Base-by-base conservation (phyloP, 2,113 vertebrate genomes). In the Sander lucioperca region DNA sequence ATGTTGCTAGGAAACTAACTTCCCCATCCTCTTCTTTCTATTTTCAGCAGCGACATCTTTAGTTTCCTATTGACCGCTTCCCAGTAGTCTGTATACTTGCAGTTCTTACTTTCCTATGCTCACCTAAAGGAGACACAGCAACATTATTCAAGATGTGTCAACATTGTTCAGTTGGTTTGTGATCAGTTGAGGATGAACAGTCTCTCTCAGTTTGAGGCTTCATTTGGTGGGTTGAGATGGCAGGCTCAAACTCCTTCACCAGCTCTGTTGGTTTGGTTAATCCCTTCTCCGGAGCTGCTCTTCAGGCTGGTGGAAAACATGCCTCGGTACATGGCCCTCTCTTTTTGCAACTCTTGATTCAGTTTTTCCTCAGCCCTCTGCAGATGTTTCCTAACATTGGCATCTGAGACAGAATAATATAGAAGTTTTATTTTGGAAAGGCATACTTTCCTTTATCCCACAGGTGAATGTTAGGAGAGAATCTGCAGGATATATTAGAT, bases 301-400 rank as follows among this genome's bases (percentile, higher is more conserved):
- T 89, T 94, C 57, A 87, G 74, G 68, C 91, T 81, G 74, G 89
- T 83, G 79, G 88, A 88, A 82, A 98, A 97, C 97, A 98, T 98
- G 88, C 95, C 95, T 86, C 93, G 90, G 81, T 97, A 98, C 80
- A 97, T 93, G 51, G 96, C 96, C 80, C 95, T 97, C 87, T 98
- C 96, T 74, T 94, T 96, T 77, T 93, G 94, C 13, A 95, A 94
- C 85, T 96, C 96, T 57, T 77, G 93, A 63, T 77, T 96, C 59
- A 97, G 94, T 81, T 95, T 95, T 18, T 96, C 94, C 56, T 98
- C 95, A 4, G 95, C 96, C 76, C 94, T 92, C 90, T 96, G 97
- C 23, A 98, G 92, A 82, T 97, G 95, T 76, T 91, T 94, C 86
- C 86, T 96, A 79, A 98, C 95, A 1, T 94, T 96, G 50, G 94